Evolutionary conservation across 2,113 vertebrate species (phyloP).

Genomic region (Brienomyrus longianalis): DNA sequence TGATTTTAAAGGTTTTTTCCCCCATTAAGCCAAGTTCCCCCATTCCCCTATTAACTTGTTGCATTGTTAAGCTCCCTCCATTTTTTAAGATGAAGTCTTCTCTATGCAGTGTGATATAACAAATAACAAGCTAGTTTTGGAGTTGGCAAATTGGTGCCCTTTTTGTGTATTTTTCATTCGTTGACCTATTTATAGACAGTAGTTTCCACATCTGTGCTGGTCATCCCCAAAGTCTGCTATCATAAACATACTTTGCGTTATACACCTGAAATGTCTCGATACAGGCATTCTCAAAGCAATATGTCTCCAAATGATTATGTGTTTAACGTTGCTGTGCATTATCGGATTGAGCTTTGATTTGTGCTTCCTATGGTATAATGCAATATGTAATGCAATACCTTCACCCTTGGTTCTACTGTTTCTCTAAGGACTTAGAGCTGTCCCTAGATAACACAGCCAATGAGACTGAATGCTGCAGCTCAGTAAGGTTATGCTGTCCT

Average conservation of each 20-base stretch:
- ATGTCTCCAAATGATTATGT: background rate
- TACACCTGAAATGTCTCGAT: background rate
- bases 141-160: background rate
- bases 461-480: conserved; percentile 24
- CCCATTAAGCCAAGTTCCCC: background rate
- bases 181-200: background rate
- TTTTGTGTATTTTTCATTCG: background rate
- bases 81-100: background rate
- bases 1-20: background rate
- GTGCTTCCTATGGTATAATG: background rate
- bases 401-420: conserved; percentile 10
- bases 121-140: background rate
- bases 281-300: background rate
- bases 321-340: background rate
- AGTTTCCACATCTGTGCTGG: background rate
- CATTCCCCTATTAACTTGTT: background rate
- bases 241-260: conserved; percentile 7
- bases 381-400: background rate
- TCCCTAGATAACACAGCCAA: conserved; percentile 21
- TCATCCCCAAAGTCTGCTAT: background rate
- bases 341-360: background rate
- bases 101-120: background rate
- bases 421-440: conserved; percentile 17
- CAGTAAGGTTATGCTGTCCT: conserved; percentile 30
- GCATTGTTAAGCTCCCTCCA: background rate